Percentiles rank a stretch among this genome's conserved stretches.
phyloP scores from a whole-genome alignment of 2,113 vertebrate species.

The Sporophila hypoxantha region DNA sequence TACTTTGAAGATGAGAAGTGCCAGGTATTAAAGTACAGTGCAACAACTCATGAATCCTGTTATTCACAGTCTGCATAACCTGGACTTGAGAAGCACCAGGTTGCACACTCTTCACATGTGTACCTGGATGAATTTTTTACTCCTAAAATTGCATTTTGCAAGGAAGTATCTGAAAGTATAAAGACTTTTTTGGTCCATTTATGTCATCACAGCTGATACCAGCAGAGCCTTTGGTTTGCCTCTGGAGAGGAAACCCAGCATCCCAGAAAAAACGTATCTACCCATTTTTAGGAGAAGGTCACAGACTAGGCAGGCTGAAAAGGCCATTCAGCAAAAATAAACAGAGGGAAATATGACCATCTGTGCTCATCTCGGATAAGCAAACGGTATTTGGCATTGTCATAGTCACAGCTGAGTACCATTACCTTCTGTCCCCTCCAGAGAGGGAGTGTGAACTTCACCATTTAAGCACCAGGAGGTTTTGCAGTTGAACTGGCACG shows the following conservation, averaged over 20 bases:
- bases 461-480: conserved; percentile 51
- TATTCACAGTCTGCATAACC: neutral
- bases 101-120: neutral
- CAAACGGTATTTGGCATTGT: conserved; percentile 47
- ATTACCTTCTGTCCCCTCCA: conserved; percentile 37
- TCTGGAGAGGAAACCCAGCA: neutral
- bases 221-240: neutral
- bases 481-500: neutral
- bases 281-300: conserved; percentile 47
- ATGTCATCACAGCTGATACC: neutral
- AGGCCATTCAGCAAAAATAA: conserved; percentile 60
- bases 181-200: neutral
- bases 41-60: neutral
- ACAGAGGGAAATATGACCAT: conserved; percentile 50
- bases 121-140: neutral
- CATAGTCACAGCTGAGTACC: conserved; percentile 51
- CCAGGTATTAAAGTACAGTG: neutral
- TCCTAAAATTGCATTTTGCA: neutral
- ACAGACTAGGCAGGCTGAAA: conserved; percentile 49
- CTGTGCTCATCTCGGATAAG: conserved; percentile 43
- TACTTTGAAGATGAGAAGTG: neutral
- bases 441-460: conserved; percentile 43
- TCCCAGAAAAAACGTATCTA: neutral
- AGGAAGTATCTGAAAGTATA: neutral
- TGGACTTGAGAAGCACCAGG: neutral